A percentile compares a stretch with the other conserved stretches of the same genome.
Conservation (phyloP, 2,113 vertebrate genomes). For the Cephalopholis sonnerati region DNA sequence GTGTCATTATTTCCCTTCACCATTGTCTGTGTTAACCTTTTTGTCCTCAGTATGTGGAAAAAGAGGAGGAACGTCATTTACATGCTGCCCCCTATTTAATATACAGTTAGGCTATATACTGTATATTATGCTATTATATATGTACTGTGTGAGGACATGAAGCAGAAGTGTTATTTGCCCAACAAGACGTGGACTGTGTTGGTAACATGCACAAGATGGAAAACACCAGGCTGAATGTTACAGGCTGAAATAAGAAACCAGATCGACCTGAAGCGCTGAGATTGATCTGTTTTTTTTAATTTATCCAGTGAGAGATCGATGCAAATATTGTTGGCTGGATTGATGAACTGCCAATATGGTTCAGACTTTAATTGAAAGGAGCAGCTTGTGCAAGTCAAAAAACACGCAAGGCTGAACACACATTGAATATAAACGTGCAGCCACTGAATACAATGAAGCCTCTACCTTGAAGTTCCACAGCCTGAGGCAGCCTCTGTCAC, state of each 20-base stretch:
- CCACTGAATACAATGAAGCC: not conserved
- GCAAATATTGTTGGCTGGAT: slow-evolving; percentile 3
- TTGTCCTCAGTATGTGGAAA: not conserved
- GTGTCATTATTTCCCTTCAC: not conserved
- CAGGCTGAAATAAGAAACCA: slow-evolving; percentile 1
- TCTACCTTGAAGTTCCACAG: slow-evolving; percentile 10
- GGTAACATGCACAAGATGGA: not conserved
- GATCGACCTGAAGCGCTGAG: not conserved
- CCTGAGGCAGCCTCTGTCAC: not conserved
- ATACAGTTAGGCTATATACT: too few species aligned
- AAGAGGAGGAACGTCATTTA: not conserved
- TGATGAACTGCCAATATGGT: not conserved
- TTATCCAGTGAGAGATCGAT: slow-evolving; percentile 1
- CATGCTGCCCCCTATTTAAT: not conserved
- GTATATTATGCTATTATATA: too few species aligned
- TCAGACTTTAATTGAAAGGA: not conserved
- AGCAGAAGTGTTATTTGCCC: not conserved
- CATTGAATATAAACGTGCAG: not conserved
- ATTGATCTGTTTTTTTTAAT: not conserved
- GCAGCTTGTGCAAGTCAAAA: not conserved
- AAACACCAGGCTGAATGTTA: slow-evolving; percentile 25
- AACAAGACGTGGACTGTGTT: not conserved
- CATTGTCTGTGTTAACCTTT: slow-evolving; percentile 2
- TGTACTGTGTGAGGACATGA: slow-evolving; percentile 1
- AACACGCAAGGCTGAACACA: not conserved